These are phyloP conservation scores for Tipula helvola DNA, from an alignment of 2,888 invertebrate genomes.

Conservation along the genomic window DNA sequence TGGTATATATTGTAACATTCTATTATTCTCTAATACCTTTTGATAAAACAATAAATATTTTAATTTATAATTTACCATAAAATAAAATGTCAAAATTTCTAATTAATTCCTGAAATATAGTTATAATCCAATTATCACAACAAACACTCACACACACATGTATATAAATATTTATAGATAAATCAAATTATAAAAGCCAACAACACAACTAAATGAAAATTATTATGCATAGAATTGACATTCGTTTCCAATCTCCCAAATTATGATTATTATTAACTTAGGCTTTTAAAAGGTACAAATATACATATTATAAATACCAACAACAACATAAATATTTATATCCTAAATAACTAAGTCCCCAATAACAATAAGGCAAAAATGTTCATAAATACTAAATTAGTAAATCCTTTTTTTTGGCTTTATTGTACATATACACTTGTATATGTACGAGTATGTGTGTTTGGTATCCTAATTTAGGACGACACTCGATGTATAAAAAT, in stretches of 20 bases:
- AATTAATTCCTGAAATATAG: neutral
- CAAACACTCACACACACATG: neutral
- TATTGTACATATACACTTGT: neutral
- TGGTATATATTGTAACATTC: too few species aligned
- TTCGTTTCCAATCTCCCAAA: neutral
- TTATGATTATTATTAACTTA: neutral
- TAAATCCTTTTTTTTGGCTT: neutral
- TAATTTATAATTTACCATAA: neutral
- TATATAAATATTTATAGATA: neutral
- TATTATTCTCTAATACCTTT: neutral
- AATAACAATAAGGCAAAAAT: neutral
- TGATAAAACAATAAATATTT: neutral
- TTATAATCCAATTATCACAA: neutral
- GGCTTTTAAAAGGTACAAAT: neutral
- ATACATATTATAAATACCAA: neutral
- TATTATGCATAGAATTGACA: neutral
- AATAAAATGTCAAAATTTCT: neutral
- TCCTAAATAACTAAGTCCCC: neutral
- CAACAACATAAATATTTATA: neutral
- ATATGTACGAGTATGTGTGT: neutral
- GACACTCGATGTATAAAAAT: neutral
- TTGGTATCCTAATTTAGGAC: neutral
- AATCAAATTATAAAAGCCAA: neutral
- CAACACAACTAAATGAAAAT: neutral
- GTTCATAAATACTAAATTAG: neutral